Percentiles rank a stretch among this genome's conserved stretches.
Evolutionary conservation across 1,140 invertebrate genomes (phyloP).

Genomic region (Brachionus asplanchnoidis): DNA sequence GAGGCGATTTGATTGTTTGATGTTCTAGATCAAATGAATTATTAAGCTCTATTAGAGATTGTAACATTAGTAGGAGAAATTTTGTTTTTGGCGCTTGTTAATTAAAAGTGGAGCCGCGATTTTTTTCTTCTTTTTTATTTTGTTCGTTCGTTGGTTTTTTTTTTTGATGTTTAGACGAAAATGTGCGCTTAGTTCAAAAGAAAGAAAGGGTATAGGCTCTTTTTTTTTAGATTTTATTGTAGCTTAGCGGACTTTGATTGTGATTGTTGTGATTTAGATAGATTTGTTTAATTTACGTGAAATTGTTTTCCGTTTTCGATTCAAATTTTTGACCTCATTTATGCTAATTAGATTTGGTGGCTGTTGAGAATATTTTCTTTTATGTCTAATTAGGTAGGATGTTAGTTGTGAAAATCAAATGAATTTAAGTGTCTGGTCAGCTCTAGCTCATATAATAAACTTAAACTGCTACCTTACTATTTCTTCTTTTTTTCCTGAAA

Average conservation of each 20-base stretch:
- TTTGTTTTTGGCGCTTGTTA: neutral
- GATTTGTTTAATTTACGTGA: neutral
- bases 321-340: no score
- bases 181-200: neutral
- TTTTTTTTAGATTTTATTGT: neutral
- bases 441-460: no score
- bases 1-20: neutral
- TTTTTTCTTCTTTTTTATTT: neutral
- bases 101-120: neutral
- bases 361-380: no score
- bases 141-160: neutral
- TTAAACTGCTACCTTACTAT: no score
- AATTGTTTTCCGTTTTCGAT: neutral
- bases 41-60: conserved; percentile 26
- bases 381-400: no score
- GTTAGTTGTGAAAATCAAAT: no score
- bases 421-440: no score
- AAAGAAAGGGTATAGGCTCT: neutral
- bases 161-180: neutral
- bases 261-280: neutral
- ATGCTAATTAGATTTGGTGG: no score
- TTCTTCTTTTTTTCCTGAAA: no score
- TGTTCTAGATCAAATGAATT: conserved; percentile 14
- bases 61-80: conserved; percentile 18
- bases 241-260: neutral